These are phyloP conservation scores for Leistus spinibarbis DNA, from an alignment of 2,888 invertebrate species.

Conservation along the genomic window DNA sequence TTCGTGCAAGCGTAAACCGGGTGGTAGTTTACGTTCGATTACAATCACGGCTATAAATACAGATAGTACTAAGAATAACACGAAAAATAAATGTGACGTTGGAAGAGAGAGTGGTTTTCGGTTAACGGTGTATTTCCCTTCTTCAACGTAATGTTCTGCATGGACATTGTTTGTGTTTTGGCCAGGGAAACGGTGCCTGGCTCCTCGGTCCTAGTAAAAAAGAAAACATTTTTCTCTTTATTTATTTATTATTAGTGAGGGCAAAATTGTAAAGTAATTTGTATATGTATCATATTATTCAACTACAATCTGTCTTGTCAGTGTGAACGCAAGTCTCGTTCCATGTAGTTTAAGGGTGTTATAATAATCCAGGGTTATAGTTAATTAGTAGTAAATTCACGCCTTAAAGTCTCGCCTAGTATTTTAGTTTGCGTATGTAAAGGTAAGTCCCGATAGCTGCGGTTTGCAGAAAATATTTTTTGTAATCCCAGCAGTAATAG, in stretches of 20 bases:
- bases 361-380: too few relatives aligned
- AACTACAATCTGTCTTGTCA: too few relatives aligned
- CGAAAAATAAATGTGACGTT: conserved; percentile 59
- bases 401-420: too few relatives aligned
- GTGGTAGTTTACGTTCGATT: conserved; percentile 66
- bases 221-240: background rate
- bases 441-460: too few relatives aligned
- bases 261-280: too few relatives aligned
- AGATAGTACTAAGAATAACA: conserved; percentile 61
- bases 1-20: conserved; percentile 58
- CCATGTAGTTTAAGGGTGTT: too few relatives aligned
- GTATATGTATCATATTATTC: too few relatives aligned
- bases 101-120: conserved; percentile 55
- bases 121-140: conserved; percentile 24
- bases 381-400: too few relatives aligned
- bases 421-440: too few relatives aligned
- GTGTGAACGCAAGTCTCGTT: too few relatives aligned
- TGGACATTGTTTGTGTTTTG: conserved; percentile 10
- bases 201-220: conserved; percentile 15
- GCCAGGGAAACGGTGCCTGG: conserved; percentile 25
- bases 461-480: too few relatives aligned
- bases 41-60: conserved; percentile 63
- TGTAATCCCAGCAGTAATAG: too few relatives aligned
- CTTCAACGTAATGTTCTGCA: conserved; percentile 18
- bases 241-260: background rate